Evolutionary conservation across 2,113 vertebrate species (phyloP), one percentile per base, ranked within the genome.

Genomic region (Accipiter virgatus): DNA sequence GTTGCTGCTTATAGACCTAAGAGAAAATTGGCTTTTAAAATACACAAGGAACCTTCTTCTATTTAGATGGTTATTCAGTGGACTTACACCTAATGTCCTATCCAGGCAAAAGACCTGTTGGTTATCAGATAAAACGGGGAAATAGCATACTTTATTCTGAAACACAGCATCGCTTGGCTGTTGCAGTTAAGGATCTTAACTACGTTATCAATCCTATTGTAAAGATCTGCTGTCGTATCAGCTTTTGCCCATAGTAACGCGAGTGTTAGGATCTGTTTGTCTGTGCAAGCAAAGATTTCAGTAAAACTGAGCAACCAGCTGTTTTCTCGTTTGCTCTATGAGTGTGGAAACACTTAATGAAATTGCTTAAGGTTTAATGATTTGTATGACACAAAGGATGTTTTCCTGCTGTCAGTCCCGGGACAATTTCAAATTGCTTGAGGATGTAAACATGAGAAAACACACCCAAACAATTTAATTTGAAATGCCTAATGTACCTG

Each of bases 361-460:
- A 88, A 89, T 91, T 95, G 84, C 92, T 97, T 88, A 91, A 95
- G 82, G 84, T 84, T 97, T 95, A 92, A 94, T 74, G 85, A 97
- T 95, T 95, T 95, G 88, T 86, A 59, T 84, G 82, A 82, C 73
- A 88, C 58, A 77, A 82, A 67, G 61, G 91, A 58, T 75, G 27
- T 85, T 97, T 88, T 74, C 87, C 93, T 95, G 95, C 94, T 95
- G 62, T 89, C 75, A 90, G 94, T 97, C 81, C 75, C 25, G n/a
- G 83, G 83, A 88, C 58, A 84, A 82, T 93, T 90, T 88, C 62
- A 65, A 86, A 93, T 93, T 93, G 88, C 86, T 96, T 32, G 47
- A 79, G 96, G 90, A 84, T 91, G 84, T 84, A 75, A 91, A 88
- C 21, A 56, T 22, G 81, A 83, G 77, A 74, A 96, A 93, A 93